Conservation (phyloP, 2,113 vertebrate species). For the Malurus elegans region DNA sequence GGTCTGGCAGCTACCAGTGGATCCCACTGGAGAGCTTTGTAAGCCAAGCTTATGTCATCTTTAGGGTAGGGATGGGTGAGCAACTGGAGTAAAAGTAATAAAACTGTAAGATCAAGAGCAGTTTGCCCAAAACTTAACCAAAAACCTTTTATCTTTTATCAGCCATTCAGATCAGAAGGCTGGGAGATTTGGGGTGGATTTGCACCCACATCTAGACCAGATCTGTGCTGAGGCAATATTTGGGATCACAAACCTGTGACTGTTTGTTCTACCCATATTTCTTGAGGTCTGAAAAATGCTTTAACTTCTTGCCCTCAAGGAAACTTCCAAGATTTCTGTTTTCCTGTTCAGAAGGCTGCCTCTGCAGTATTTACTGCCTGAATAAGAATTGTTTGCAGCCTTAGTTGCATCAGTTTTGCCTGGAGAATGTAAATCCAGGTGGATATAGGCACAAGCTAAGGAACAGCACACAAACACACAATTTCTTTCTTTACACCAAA, state of each 20-base stretch:
- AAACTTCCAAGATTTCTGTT: neutral
- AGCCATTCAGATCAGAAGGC: neutral
- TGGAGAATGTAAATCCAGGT: neutral
- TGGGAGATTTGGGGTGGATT: neutral
- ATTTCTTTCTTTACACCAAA: neutral
- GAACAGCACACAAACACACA: neutral
- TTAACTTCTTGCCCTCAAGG: neutral
- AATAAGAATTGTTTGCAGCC: neutral
- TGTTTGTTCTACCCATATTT: neutral
- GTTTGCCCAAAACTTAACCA: neutral
- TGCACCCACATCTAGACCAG: neutral
- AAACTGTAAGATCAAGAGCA: neutral
- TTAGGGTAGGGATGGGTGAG: neutral
- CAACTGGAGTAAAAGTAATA: neutral
- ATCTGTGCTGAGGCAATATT: neutral
- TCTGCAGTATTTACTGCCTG: neutral
- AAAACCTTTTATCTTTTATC: neutral
- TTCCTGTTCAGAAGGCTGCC: neutral
- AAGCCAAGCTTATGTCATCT: conserved; percentile 3
- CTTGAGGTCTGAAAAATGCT: neutral
- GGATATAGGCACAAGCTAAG: neutral
- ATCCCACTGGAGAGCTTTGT: neutral
- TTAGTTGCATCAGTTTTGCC: neutral
- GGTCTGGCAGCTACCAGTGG: neutral
- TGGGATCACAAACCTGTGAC: neutral